A percentile compares a stretch with the other conserved stretches of the same genome.
phyloP scores from a whole-genome alignment of 2,113 vertebrate genomes.

The Hyaena hyaena region DNA sequence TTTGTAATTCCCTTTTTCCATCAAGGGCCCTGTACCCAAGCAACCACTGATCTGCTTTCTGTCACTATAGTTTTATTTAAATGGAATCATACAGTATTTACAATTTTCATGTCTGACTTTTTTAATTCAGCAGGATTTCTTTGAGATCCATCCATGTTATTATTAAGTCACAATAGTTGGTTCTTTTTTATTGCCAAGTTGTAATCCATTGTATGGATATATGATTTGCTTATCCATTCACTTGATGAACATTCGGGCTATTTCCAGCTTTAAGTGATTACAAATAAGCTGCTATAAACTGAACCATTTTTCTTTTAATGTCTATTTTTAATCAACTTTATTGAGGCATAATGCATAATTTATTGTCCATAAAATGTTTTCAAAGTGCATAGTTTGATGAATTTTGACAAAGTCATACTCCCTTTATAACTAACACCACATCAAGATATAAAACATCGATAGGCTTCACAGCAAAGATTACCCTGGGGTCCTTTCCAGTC shows the following conservation, averaged over 20 bases:
- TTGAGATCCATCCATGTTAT: not conserved
- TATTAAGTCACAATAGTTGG: not conserved
- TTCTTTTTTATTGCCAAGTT: slow-evolving; percentile 3
- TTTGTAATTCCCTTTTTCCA: not conserved
- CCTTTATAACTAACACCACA: not conserved
- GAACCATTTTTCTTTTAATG: not conserved
- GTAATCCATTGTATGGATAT: not conserved
- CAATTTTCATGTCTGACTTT: not conserved
- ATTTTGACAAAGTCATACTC: not conserved
- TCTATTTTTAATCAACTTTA: not conserved
- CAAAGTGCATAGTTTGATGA: not conserved
- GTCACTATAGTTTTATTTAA: not conserved
- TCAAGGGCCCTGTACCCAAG: not conserved
- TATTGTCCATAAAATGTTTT: not conserved
- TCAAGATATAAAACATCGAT: not conserved
- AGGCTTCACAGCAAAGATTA: not conserved
- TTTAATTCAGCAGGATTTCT: not conserved
- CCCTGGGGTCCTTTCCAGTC: not conserved
- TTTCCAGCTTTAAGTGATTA: not conserved
- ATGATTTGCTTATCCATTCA: not conserved
- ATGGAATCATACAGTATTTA: not conserved
- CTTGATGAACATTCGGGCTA: not conserved
- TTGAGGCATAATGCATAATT: not conserved
- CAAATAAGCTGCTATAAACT: not conserved
- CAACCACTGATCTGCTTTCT: not conserved